Evolutionary conservation across 2,888 invertebrate genomes (phyloP), one percentile per base, ranked within the genome.

Genomic region (Metellina segmentata): DNA sequence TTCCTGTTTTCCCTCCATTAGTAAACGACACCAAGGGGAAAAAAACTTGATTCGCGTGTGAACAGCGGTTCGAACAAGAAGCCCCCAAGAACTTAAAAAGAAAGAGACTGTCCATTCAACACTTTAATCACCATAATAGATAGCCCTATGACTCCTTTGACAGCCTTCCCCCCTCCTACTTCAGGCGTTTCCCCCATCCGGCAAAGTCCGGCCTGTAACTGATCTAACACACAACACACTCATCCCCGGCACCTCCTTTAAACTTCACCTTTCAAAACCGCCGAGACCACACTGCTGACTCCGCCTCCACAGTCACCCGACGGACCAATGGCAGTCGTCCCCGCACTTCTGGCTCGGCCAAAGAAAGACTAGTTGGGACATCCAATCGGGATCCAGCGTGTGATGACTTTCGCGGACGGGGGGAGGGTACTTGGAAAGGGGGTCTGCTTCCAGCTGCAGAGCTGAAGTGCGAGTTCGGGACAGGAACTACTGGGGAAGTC

Each of bases 61-160:
- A 34, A 34, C 34, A 34, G 34, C 34, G 34, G 34, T 34, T 34
- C 34, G 34, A 34, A 34, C 34, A 34, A 61, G 5, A 61, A 61
- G 9, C 61, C 61, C 9, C 61, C 34, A 1, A 34, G 34, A 34
- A 34, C 34, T 34, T 34, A 7, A 61, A 75, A 49, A 83, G 52
- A 72, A 83, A 71, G 49, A 78, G 52, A 34, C 34, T 74, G 88
- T 88, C 81, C 81, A 81, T 88, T 88, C 81, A 81, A 74, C 88
- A 75, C 81, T 88, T 83, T 91, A 91, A 91, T 91, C 86, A 87
- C 78, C 75, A 71, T 91, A 91, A 91, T 91, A 72, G 91, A 91
- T 91, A 72, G 78, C 81, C 85, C 70, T 72, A 72, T 81, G 75
- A 87, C 81, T 78, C 71, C 85, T 85, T 77, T 81, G 79, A 86